Conservation (phyloP, 1,140 invertebrate genomes). For the Armadillidium nasatum region DNA sequence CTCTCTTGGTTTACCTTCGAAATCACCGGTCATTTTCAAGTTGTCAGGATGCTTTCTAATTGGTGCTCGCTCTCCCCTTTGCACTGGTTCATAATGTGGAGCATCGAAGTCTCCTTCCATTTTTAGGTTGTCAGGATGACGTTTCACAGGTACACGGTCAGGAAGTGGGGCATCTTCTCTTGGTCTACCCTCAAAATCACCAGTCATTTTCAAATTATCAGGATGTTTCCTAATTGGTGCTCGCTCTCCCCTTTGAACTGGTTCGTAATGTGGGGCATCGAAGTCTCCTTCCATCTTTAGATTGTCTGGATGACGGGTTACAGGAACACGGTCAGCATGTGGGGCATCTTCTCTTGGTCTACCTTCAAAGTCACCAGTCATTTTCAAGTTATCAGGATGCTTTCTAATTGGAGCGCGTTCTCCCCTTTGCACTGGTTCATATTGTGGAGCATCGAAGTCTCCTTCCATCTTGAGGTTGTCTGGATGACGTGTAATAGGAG, state of each 20-base stretch:
- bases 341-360: slow-evolving; percentile 42
- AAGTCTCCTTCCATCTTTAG: slow-evolving; percentile 50
- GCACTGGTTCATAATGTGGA: slow-evolving; percentile 24
- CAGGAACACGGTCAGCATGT: slow-evolving; percentile 32
- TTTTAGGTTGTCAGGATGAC: slow-evolving; percentile 32
- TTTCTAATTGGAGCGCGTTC: slow-evolving; percentile 53
- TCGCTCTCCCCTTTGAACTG: slow-evolving; percentile 31
- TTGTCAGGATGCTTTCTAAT: slow-evolving; percentile 47
- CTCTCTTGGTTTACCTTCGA: slow-evolving; percentile 45
- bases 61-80: slow-evolving; percentile 55
- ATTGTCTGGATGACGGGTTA: slow-evolving; percentile 41
- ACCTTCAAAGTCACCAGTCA: slow-evolving; percentile 51
- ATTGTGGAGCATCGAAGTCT: slow-evolving; percentile 46
- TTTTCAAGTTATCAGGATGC: slow-evolving; percentile 57
- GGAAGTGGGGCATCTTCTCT: slow-evolving; percentile 28
- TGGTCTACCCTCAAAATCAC: slow-evolving; percentile 42
- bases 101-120: slow-evolving; percentile 47
- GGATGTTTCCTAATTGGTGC: slow-evolving; percentile 34
- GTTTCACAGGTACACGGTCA: slow-evolving; percentile 33
- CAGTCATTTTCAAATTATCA: slow-evolving; percentile 45
- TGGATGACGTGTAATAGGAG: slow-evolving; percentile 47
- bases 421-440: slow-evolving; percentile 48
- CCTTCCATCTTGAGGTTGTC: slow-evolving; percentile 44
- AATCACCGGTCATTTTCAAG: slow-evolving; percentile 45
- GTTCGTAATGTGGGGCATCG: slow-evolving; percentile 45